Conservation (phyloP, 2,797 vertebrate species). For the Arnoldichthys spilopterus region DNA sequence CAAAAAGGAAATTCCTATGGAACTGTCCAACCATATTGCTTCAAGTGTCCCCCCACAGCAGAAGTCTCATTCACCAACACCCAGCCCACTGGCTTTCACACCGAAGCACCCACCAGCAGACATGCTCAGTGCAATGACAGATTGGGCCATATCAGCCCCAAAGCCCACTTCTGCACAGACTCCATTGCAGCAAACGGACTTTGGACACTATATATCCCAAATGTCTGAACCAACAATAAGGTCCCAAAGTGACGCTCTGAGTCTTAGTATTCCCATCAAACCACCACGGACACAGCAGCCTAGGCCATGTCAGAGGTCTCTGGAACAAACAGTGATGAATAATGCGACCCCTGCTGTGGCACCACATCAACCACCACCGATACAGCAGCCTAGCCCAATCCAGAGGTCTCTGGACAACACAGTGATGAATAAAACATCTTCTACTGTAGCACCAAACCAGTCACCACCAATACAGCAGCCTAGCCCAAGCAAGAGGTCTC, state of each 20-base stretch:
- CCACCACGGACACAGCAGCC: conserved; percentile 16
- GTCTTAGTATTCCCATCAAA: conserved; percentile 8
- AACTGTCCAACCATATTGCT: conserved; percentile 33
- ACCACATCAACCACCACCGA: not conserved
- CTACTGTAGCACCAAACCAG: not conserved
- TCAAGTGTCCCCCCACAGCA: not conserved
- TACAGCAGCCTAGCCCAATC: not conserved
- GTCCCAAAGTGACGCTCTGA: conserved; percentile 21
- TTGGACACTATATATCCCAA: not conserved
- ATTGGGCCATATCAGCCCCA: conserved; percentile 2
- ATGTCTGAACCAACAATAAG: conserved; percentile 7
- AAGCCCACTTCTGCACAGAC: not conserved
- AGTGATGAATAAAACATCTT: not conserved
- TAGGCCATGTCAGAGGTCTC: not conserved
- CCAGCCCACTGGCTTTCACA: not conserved
- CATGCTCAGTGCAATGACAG: conserved; percentile 11
- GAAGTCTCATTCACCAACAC: not conserved
- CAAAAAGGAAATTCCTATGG: conserved; percentile 17
- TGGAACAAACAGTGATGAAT: conserved; percentile 11
- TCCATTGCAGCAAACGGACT: conserved; percentile 8
- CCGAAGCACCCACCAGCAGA: conserved; percentile 34
- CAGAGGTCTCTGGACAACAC: not conserved
- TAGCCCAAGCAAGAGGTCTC: not conserved
- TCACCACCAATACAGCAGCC: not conserved
- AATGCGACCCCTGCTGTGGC: not conserved